Evolutionary conservation across 2,797 vertebrate species (phyloP).

Genomic region (Chiropotes sagulatus): DNA sequence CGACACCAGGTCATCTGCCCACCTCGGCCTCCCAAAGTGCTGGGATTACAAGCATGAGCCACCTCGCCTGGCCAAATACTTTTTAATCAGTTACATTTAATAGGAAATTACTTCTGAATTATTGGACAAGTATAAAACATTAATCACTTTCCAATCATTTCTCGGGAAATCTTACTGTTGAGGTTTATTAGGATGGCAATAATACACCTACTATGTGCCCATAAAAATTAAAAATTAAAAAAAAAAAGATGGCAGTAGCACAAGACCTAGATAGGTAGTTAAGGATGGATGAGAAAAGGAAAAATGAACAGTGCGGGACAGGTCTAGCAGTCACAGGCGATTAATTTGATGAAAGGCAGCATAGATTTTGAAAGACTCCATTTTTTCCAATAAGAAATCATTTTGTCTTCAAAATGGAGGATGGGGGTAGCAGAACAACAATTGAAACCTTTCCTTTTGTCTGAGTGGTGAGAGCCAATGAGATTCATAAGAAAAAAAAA

Average conservation of each 20-base stretch:
- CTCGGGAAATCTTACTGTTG: constrained; percentile 13
- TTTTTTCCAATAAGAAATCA: constrained; percentile 52
- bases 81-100: constrained; percentile 29
- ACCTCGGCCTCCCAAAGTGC: no score
- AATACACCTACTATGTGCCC: background rate
- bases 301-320: background rate
- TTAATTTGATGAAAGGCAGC: background rate
- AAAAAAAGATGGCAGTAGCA: background rate
- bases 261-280: background rate
- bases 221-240: background rate
- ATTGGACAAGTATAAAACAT: background rate
- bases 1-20: no score
- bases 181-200: background rate
- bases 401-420: background rate
- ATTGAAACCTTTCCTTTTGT: constrained; percentile 33
- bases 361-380: background rate
- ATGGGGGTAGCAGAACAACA: background rate
- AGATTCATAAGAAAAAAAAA: background rate
- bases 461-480: constrained; percentile 24
- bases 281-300: background rate
- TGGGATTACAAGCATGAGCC: no score
- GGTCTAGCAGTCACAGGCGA: background rate
- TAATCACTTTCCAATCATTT: background rate
- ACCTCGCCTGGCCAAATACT: background rate
- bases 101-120: constrained; percentile 43